Conservation (phyloP, 2,113 vertebrate genomes). For the Aptenodytes patagonicus region DNA sequence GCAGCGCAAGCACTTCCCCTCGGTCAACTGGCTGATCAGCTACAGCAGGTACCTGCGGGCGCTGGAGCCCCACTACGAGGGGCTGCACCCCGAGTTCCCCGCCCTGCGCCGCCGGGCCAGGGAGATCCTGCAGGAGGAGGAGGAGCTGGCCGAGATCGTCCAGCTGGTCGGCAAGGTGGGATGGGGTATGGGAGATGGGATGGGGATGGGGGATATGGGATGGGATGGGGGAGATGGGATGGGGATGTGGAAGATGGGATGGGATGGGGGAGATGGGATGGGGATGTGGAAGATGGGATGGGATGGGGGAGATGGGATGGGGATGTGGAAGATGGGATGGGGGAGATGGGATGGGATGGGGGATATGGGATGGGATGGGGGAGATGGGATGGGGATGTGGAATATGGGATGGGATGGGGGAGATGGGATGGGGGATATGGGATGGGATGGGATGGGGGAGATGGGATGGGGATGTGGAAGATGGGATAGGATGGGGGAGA, state of each 20-base stretch:
- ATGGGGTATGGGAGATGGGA: no score
- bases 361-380: not conserved
- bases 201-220: no score
- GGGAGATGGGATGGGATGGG: no score
- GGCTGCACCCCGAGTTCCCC: constrained; percentile 20
- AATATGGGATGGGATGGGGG: no score
- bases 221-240: not conserved
- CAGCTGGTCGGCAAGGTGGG: constrained; percentile 63
- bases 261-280: no score
- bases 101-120: constrained; percentile 31
- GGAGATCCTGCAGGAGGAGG: constrained; percentile 65
- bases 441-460: no score
- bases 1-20: constrained; percentile 60
- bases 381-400: not conserved
- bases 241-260: not conserved
- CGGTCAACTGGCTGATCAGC: constrained; percentile 62
- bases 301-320: not conserved
- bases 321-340: no score
- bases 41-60: constrained; percentile 65
- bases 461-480: no score
- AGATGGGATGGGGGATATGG: no score
- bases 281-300: not conserved
- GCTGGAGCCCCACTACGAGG: constrained; percentile 50
- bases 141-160: constrained; percentile 61
- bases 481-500: no score